Conservation (phyloP, 2,888 invertebrate species). For the Celastrina argiolus region DNA sequence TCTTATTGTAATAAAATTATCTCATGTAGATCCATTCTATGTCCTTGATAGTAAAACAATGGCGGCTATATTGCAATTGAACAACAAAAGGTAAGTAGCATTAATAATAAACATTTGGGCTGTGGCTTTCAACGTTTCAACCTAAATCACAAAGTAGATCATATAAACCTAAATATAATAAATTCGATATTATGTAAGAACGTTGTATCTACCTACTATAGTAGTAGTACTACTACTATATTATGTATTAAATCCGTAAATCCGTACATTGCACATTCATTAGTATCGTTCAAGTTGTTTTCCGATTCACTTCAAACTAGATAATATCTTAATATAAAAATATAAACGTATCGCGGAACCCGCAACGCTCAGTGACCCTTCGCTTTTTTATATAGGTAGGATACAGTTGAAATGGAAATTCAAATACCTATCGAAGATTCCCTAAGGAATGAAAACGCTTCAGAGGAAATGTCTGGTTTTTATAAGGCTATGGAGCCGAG, state of each 20-base stretch:
- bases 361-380: too few relatives aligned
- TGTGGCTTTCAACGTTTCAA: too few relatives aligned
- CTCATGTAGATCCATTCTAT: not conserved
- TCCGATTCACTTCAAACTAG: not conserved
- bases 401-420: not conserved
- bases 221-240: too few relatives aligned
- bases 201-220: too few relatives aligned
- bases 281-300: not conserved
- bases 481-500: not conserved
- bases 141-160: too few relatives aligned
- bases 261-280: not conserved
- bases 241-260: too few relatives aligned
- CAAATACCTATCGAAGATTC: not conserved
- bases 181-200: too few relatives aligned
- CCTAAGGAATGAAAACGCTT: not conserved
- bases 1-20: conserved; percentile 2
- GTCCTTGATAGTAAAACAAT: not conserved
- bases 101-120: too few relatives aligned
- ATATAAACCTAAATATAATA: too few relatives aligned
- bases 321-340: not conserved
- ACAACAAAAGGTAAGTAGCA: not conserved
- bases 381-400: too few relatives aligned
- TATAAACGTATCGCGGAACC: too few relatives aligned
- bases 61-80: not conserved
- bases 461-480: not conserved